A percentile compares a stretch with the other conserved stretches of the same genome.
Conservation (phyloP, 2,888 invertebrate species). For the Lapara coniferarum region DNA sequence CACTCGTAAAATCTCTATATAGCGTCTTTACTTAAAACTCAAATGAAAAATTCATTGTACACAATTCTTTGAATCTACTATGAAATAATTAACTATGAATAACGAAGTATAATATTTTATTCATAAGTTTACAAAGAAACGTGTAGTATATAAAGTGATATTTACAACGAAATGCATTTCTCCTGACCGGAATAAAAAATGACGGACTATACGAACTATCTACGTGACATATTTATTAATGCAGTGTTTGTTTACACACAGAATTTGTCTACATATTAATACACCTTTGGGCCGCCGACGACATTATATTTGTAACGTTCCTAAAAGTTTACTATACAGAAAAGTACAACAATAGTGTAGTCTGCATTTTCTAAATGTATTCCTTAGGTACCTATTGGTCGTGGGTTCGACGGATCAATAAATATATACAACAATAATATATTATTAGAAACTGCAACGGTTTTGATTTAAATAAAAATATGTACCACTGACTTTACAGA, state of each 20-base stretch:
- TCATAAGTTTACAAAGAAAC: constrained; percentile 13
- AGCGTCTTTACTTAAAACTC: neutral
- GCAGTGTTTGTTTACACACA: neutral
- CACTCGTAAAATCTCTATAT: neutral
- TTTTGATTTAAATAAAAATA: no score
- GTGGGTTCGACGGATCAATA: no score
- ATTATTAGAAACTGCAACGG: no score
- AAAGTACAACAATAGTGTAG: no score
- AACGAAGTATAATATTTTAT: constrained; percentile 2
- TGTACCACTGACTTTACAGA: no score
- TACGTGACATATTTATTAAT: constrained; percentile 7
- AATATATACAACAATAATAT: no score
- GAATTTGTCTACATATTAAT: neutral
- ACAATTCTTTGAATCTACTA: constrained; percentile 9
- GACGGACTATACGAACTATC: neutral
- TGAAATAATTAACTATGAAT: constrained; percentile 13
- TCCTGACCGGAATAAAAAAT: constrained; percentile 15
- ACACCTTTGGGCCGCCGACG: no score
- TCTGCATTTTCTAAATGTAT: no score
- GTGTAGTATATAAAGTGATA: constrained; percentile 15
- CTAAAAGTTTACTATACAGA: no score
- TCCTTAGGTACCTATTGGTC: no score
- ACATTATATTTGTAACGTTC: no score
- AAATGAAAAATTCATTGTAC: constrained; percentile 5
- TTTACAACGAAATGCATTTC: constrained; percentile 6